Conservation (phyloP, 92 coral and sea anemone species). For the Plumapathes pennacea region DNA sequence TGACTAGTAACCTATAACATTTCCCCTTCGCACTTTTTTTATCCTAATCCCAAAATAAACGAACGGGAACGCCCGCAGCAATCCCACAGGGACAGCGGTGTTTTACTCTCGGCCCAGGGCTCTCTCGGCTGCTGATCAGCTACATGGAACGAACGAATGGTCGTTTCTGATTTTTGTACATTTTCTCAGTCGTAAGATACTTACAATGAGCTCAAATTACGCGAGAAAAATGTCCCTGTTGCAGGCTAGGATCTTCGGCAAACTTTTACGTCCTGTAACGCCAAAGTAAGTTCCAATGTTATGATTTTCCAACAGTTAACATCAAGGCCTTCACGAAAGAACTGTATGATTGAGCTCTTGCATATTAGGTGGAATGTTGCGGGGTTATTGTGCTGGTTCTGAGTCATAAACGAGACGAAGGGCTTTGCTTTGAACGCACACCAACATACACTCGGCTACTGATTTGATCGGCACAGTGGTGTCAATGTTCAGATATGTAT, state of each 20-base stretch:
- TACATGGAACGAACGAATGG: neutral
- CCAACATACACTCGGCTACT: no score
- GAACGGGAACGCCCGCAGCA: no score
- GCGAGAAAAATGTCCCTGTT: conserved; percentile 89
- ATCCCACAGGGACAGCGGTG: no score
- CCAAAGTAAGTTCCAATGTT: conserved; percentile 77
- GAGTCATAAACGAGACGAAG: no score
- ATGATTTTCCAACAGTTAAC: no score
- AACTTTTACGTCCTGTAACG: conserved; percentile 88
- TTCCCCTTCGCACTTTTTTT: no score
- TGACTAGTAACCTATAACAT: no score
- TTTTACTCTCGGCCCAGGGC: conserved; percentile 3
- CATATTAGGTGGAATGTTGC: neutral
- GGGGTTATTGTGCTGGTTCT: neutral
- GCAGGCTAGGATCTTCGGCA: conserved; percentile 95
- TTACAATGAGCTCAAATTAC: conserved; percentile 83
- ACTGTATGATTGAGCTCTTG: no score
- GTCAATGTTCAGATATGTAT: neutral
- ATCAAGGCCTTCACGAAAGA: no score
- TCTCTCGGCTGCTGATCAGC: neutral
- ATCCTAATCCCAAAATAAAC: no score
- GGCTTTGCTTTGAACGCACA: no score
- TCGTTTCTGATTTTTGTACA: no score
- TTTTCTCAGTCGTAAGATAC: neutral
- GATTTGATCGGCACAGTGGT: neutral